Evolutionary conservation across 2,113 vertebrate species (phyloP).

Genomic region (Hylia prasina): DNA sequence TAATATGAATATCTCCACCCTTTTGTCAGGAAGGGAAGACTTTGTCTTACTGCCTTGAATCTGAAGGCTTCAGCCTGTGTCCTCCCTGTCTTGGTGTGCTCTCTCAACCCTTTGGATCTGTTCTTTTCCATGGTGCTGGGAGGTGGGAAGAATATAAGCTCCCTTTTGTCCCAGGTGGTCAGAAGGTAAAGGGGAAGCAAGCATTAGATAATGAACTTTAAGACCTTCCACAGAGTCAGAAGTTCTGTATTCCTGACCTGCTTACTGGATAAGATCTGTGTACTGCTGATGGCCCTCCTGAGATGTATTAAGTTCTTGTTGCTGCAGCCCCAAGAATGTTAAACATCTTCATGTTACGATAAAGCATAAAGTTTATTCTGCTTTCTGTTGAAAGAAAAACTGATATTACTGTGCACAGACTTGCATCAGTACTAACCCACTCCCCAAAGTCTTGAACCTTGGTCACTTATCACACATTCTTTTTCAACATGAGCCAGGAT

Average conservation of each 20-base stretch:
- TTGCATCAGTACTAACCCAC: background rate
- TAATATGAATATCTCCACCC: background rate
- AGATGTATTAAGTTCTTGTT: background rate
- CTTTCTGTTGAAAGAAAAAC: background rate
- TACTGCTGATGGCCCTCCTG: background rate
- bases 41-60: background rate
- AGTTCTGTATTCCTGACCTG: background rate
- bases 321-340: background rate
- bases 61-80: background rate
- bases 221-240: background rate
- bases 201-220: background rate
- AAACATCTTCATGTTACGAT: background rate
- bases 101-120: background rate
- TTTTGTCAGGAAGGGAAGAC: background rate
- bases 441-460: background rate
- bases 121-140: background rate
- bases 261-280: background rate
- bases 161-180: background rate
- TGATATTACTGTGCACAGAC: background rate
- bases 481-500: accelerated
- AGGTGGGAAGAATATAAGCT: background rate
- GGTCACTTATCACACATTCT: background rate
- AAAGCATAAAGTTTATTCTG: background rate
- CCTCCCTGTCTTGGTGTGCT: background rate
- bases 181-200: background rate